Percentiles rank a stretch among this genome's conserved stretches.
These are phyloP conservation scores for Macrobrachium rosenbergii DNA, from an alignment of 1,140 invertebrate species.

Conservation along the genomic window DNA sequence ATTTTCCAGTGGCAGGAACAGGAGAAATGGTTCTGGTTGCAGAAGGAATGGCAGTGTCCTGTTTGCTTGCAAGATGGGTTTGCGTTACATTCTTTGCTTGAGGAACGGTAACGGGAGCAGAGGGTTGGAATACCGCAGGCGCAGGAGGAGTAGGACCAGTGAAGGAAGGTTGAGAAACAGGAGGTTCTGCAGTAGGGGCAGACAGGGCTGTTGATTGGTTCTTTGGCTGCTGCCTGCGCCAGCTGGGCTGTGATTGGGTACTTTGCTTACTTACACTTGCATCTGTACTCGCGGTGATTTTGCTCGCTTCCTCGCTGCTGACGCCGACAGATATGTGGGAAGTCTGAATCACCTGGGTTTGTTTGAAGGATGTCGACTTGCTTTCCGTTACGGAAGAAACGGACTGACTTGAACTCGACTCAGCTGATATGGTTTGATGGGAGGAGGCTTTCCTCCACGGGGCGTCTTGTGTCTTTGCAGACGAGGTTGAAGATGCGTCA, in stretches of 20 bases:
- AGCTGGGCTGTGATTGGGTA: neutral
- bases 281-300: neutral
- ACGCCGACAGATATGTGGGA: no score
- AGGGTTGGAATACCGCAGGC: no score
- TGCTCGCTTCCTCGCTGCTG: neutral
- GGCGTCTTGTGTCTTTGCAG: neutral
- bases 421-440: neutral
- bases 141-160: no score
- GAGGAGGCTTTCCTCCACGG: slow-evolving; percentile 44
- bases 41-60: no score
- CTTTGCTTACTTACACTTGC: neutral
- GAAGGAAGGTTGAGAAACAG: neutral
- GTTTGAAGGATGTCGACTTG: no score
- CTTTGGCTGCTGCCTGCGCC: slow-evolving; percentile 35
- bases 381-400: neutral
- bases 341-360: neutral
- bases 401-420: neutral
- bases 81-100: no score
- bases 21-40: no score
- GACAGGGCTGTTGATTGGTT: neutral
- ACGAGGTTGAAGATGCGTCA: neutral
- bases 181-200: neutral
- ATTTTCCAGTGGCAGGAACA: no score
- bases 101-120: no score
- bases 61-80: no score